These are phyloP conservation scores for Micrastur ruficollis DNA, from an alignment of 2,797 vertebrate genomes.

Conservation along the genomic window DNA sequence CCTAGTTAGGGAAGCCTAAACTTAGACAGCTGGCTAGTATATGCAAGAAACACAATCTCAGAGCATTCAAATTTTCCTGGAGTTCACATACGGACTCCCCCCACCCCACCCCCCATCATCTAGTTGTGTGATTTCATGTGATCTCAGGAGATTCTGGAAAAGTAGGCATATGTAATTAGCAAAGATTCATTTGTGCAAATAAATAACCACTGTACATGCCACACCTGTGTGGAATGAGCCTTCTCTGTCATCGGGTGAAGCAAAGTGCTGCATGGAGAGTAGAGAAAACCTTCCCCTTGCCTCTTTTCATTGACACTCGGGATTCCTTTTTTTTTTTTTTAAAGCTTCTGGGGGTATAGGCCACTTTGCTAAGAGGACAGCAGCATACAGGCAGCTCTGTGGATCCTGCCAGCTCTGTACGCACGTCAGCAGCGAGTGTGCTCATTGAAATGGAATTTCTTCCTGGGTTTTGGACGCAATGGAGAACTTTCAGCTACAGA, in stretches of 20 bases:
- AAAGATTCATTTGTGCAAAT: background rate
- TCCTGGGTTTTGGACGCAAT: background rate
- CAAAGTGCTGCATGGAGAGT: background rate
- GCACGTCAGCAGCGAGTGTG: fast-evolving
- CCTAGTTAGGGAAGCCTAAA: background rate
- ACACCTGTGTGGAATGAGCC: background rate
- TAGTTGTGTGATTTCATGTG: background rate
- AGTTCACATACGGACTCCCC: too few species aligned
- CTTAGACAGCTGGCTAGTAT: background rate
- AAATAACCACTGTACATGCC: background rate
- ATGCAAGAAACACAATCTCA: background rate
- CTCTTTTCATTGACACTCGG: background rate
- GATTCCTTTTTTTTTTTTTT: background rate
- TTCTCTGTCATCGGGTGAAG: background rate
- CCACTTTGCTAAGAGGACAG: background rate
- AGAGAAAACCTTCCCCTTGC: background rate
- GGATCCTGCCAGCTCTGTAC: too few species aligned
- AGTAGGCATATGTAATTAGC: background rate
- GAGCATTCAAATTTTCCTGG: background rate
- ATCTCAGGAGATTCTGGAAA: background rate
- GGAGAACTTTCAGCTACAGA: background rate
- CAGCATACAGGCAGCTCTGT: background rate
- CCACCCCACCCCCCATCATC: fast-evolving
- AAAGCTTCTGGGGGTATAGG: background rate
- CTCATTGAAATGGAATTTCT: background rate